Base-by-base conservation (phyloP, 1,140 invertebrate species). In the Tachypleus tridentatus region DNA sequence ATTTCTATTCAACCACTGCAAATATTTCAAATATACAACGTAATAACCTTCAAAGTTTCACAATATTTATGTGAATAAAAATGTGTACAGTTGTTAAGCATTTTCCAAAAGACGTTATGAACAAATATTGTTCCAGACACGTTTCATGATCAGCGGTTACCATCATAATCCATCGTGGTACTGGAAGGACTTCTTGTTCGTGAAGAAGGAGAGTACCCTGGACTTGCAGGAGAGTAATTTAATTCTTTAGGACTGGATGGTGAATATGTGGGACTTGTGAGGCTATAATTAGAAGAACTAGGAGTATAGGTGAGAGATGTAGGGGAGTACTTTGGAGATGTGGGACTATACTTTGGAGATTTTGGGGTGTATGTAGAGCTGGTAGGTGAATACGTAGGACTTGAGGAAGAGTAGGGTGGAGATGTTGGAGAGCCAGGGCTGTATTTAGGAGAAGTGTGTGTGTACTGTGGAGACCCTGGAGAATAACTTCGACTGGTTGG, bases 401-500 rank as follows among this genome's bases (percentile, higher is more conserved):
- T 86, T 48, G 90, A 83, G 2, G 84, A 87, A 4, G 86, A 86
- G 70, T 87, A 88, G 5, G 85, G 81, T 7, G 86, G 87, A 66
- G 82, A 84, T 3, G 88, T 89, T 0, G 91, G 89, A 1, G 90
- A 92, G 77, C 93, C 93, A 71, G 87, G 86, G 1, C 87, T 87
- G 72, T 91, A 92, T 64, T 83, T 86, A 4, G n/a, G n/a, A n/a
- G 86, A 87, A 3, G 86, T 86, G 87, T 0, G n/a, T n/a, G 73
- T 75, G 58, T 75, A 76, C 7, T 68, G 63, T n/a, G 73, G 73
- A 0, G 71, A 74, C 2, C 72, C 69, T 10, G 74, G 72, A 49
- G 87, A n/a, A n/a, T n/a, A n/a, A n/a, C n/a, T n/a, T n/a, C n/a
- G 74, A 49, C 63, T 68, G n/a, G 73, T 74, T 7, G 75, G 70